Conservation (phyloP, 2,797 vertebrate species). For the Fistularia tabacaria region DNA sequence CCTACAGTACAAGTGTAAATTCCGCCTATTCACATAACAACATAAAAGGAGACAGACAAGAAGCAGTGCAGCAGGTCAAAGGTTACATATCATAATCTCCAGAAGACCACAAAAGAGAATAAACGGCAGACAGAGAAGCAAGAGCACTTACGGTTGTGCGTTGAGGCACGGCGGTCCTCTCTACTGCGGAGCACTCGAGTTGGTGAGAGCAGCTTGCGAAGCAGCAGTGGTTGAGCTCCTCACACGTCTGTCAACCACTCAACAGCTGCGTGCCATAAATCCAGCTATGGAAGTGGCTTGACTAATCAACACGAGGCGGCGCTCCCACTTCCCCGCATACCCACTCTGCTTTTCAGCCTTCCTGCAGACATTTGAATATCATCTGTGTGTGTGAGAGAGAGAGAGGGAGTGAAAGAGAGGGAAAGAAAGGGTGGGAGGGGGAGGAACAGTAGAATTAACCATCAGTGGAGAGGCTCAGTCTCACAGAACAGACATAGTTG, state of each 20-base stretch:
- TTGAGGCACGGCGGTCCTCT: conserved; percentile 40
- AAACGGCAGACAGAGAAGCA: conserved; percentile 3
- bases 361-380: conserved; percentile 34
- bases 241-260: conserved; percentile 72
- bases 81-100: conserved; percentile 17
- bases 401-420: conserved; percentile 1
- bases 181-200: conserved; percentile 38
- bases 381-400: conserved; percentile 4
- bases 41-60: no score
- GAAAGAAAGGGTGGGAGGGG: neutral
- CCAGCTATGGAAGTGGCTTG: conserved; percentile 54
- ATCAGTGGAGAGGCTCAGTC: conserved; percentile 16
- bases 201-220: conserved; percentile 53
- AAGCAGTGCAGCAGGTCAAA: conserved; percentile 33
- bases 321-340: conserved; percentile 49
- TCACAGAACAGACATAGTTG: conserved; percentile 23
- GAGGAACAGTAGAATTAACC: conserved; percentile 3
- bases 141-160: conserved; percentile 67
- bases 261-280: conserved; percentile 84
- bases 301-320: conserved; percentile 57
- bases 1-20: no score
- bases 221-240: conserved; percentile 56
- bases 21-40: no score
- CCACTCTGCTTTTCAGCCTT: conserved; percentile 24
- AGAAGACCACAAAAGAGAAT: neutral